Base-by-base conservation (phyloP, 2,113 vertebrate genomes). In the Caloenas nicobarica region DNA sequence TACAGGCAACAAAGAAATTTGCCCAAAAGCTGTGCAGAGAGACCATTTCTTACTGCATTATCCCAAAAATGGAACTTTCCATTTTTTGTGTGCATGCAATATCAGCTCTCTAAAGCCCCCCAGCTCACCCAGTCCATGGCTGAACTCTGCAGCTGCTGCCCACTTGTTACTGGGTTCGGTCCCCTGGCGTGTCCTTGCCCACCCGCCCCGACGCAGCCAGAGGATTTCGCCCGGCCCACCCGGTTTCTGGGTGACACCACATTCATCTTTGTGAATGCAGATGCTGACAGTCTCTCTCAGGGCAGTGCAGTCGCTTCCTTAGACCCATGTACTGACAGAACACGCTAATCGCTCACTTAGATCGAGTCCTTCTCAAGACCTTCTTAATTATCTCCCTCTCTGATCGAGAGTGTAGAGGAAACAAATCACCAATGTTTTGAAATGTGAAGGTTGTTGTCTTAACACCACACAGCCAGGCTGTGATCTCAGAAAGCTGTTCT, bases 161-260 rank as follows among this genome's bases (percentile, higher is more conserved):
- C 13, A 18, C 5, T 0, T 17, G 10, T 24, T 21, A 53, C 56
- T 26, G 36, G 34, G 33, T 72, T 50, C 0, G 0, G 15, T 57
- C 21, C 28, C 64, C 36, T 17, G 14, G 26, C 5, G 1, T 46
- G 16, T 29, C 31, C 40, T 56, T 56, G 48, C 46, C 51, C 77
- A 42, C 40, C 34, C 53, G 54, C 11, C 26, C 31, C 22, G 50
- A 19, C 1, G 9, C 18, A 17, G 12, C 5, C 28, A 40, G 28
- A 38, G 33, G n/a, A 38, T 21, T 56, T 33, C 80, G 79, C 7
- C 76, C 34, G 11, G 46, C 62, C 50, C 71, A 57, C 3, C n/a
- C n/a, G n/a, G 0, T 57, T 66, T 38, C n/a, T 68, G 19, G 5
- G 1, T 38, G 40, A 13, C 28, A 33, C 19, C 1, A 2, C 60